These are phyloP conservation scores for Melieria picta DNA, from an alignment of 2,888 invertebrate species.

Conservation along the genomic window DNA sequence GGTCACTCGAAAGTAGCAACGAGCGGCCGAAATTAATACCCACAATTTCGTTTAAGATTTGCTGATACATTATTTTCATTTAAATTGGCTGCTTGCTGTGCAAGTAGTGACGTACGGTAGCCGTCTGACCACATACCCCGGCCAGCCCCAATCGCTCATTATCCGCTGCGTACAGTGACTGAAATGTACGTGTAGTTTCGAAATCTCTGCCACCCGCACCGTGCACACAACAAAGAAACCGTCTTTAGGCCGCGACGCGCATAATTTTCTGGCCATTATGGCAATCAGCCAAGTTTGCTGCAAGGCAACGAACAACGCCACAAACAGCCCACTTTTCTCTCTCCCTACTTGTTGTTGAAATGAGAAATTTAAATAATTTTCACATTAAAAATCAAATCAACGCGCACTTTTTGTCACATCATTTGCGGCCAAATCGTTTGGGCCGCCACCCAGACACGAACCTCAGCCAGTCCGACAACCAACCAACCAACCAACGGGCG, in stretches of 20 bases:
- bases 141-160: too few species aligned
- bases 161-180: too few species aligned
- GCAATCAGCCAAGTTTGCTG: too few species aligned
- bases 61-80: slow-evolving; percentile 22
- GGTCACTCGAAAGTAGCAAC: slow-evolving; percentile 6
- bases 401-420: slow-evolving; percentile 8
- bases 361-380: slow-evolving; percentile 17
- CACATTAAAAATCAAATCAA: slow-evolving; percentile 21
- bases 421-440: slow-evolving; percentile 1
- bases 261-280: too few species aligned
- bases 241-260: too few species aligned
- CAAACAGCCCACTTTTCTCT: too few species aligned
- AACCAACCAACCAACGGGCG: not conserved
- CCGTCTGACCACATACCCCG: too few species aligned
- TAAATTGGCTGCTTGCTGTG: slow-evolving; percentile 21
- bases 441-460: not conserved
- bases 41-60: slow-evolving; percentile 2
- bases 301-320: too few species aligned
- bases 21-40: not conserved
- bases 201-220: too few species aligned
- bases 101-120: not conserved
- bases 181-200: too few species aligned
- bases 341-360: not conserved
- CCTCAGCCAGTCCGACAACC: not conserved
- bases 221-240: too few species aligned